Evolutionary conservation across 2,888 invertebrate genomes (phyloP).

Genomic region (Polyploca ridens): DNA sequence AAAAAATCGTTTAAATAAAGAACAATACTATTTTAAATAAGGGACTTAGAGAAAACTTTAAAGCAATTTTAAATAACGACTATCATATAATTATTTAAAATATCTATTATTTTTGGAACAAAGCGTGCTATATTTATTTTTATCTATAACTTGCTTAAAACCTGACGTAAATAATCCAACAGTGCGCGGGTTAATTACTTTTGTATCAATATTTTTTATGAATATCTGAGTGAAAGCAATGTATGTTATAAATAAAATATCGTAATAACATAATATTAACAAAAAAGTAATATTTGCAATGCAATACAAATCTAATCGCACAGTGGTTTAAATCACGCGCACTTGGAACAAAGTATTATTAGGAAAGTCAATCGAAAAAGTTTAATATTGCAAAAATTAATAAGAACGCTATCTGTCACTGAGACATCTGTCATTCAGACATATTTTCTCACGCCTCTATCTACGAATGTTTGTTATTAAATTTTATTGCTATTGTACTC

Average conservation of each 20-base stretch:
- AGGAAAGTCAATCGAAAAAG: conserved; percentile 31
- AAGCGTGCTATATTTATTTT: too few relatives aligned
- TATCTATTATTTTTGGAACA: too few relatives aligned
- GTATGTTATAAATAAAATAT: not conserved
- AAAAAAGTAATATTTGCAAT: conserved; percentile 33
- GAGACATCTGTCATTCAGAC: conserved; percentile 40
- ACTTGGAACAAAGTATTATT: conserved; percentile 20
- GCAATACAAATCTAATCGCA: conserved; percentile 31
- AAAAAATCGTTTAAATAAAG: too few relatives aligned
- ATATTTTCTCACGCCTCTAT: conserved; percentile 55
- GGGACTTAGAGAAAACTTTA: too few relatives aligned
- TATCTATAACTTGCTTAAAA: too few relatives aligned
- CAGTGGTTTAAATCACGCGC: conserved; percentile 25
- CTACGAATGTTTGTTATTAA: conserved; percentile 21
- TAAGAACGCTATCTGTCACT: conserved; percentile 46
- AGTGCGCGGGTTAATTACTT: not conserved
- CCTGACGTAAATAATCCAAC: not conserved
- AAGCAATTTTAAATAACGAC: too few relatives aligned
- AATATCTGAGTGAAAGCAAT: conserved; percentile 14
- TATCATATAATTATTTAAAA: too few relatives aligned
- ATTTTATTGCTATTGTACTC: conserved; percentile 12
- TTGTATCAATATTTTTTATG: conserved; percentile 21
- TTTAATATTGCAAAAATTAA: conserved; percentile 53
- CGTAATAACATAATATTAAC: not conserved
- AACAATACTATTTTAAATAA: too few relatives aligned